A percentile compares a stretch with the other conserved stretches of the same genome.
Evolutionary conservation across 2,113 vertebrate genomes (phyloP).

Genomic region (Cavia aperea): DNA sequence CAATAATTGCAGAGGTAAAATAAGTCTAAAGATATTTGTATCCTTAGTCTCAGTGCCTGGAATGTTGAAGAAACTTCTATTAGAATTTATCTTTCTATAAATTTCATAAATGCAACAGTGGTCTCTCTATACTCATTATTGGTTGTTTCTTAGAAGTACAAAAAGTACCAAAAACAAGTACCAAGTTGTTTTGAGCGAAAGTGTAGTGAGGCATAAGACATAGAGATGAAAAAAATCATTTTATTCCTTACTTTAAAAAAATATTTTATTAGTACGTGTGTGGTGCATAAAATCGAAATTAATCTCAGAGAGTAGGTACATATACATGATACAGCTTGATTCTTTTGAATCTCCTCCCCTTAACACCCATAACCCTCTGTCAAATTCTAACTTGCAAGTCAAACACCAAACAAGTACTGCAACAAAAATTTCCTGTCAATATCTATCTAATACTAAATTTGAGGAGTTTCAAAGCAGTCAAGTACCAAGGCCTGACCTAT

Average conservation of each 20-base stretch:
- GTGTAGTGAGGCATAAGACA: not conserved
- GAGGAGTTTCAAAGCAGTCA: not conserved
- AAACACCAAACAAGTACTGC: not conserved
- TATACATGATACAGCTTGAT: not conserved
- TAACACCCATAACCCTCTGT: not conserved
- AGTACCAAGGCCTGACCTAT: not conserved
- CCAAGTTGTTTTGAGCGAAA: not conserved
- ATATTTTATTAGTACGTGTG: not conserved
- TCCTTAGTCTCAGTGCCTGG: not conserved
- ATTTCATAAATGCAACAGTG: not conserved
- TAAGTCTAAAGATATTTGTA: not conserved
- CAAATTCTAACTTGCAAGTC: not conserved
- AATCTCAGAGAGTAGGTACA: not conserved
- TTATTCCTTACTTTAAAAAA: not conserved
- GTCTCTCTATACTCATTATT: not conserved
- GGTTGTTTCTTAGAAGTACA: not conserved
- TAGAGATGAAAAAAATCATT: not conserved
- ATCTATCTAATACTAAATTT: not conserved
- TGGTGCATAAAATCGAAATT: not conserved
- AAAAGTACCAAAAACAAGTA: not conserved
- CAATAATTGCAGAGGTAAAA: not conserved
- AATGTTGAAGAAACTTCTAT: not conserved
- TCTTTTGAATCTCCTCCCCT: not conserved
- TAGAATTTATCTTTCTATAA: not conserved
- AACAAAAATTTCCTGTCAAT: not conserved